phyloP scores from a whole-genome alignment of 2,888 invertebrate genomes.

The Oligia fasciuncula region DNA sequence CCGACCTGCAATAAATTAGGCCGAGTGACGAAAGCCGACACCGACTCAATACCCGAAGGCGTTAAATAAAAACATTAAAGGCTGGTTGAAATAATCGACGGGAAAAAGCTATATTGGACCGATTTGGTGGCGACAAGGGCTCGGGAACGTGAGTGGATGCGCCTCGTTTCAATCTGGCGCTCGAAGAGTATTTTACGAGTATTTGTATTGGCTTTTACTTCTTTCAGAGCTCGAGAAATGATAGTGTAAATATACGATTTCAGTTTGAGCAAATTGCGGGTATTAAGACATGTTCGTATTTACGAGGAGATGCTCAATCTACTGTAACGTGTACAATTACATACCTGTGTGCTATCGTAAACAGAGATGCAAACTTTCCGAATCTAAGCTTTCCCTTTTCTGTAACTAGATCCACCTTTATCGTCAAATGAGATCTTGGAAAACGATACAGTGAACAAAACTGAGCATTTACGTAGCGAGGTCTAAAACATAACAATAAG shows the following conservation, averaged over 20 bases:
- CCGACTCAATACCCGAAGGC: constrained; percentile 85
- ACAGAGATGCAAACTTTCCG: constrained; percentile 30
- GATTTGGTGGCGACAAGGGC: constrained; percentile 84
- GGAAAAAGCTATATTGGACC: constrained; percentile 86
- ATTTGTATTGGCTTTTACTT: constrained; percentile 70
- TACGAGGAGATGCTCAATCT: constrained; percentile 42
- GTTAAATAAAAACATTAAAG: constrained; percentile 90
- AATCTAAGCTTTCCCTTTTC: constrained; percentile 36
- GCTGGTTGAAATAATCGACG: constrained; percentile 86
- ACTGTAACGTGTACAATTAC: constrained; percentile 23
- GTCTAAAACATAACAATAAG: constrained; percentile 53
- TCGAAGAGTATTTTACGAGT: constrained; percentile 68
- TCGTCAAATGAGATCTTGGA: constrained; percentile 34
- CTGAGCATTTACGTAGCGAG: constrained; percentile 41
- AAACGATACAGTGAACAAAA: constrained; percentile 11
- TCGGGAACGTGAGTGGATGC: constrained; percentile 74
- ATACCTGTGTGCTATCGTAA: constrained; percentile 9
- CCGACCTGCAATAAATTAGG: constrained; percentile 87
- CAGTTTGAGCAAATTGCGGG: constrained; percentile 53
- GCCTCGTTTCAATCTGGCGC: constrained; percentile 71
- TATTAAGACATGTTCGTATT: constrained; percentile 56
- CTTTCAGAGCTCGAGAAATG: constrained; percentile 64
- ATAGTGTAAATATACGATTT: constrained; percentile 67
- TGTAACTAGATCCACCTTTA: constrained; percentile 14
- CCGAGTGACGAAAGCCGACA: constrained; percentile 86